Conservation (phyloP, 2,113 vertebrate species). For the Anguilla rostrata region DNA sequence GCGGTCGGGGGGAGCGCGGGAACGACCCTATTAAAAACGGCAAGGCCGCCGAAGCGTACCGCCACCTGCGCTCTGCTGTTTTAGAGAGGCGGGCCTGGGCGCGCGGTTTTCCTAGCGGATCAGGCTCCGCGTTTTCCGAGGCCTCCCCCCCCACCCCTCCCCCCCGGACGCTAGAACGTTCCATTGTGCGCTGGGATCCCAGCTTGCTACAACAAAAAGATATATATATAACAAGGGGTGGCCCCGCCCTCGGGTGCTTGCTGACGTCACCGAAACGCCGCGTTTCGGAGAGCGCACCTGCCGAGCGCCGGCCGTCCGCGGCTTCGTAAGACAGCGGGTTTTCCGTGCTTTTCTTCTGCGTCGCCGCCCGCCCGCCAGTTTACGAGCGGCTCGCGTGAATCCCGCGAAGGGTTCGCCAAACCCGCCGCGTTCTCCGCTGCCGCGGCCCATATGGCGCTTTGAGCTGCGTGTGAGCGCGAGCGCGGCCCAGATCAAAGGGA, state of each 20-base stretch:
- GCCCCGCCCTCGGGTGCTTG: not conserved
- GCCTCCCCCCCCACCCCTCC: too few species aligned
- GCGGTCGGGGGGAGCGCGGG: too few species aligned
- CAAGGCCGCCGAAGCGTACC: not conserved
- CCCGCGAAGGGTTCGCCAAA: not conserved
- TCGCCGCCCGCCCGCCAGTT: not conserved
- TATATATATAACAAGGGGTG: not conserved
- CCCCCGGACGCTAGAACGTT: not conserved
- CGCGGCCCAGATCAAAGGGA: not conserved
- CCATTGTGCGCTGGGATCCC: not conserved
- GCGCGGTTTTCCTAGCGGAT: not conserved
- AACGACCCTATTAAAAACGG: too few species aligned
- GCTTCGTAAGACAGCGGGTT: not conserved
- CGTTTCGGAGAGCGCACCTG: not conserved
- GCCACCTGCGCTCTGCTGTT: not conserved
- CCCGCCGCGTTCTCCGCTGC: not conserved
- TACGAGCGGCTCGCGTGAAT: not conserved
- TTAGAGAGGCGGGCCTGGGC: not conserved
- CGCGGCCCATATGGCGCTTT: not conserved
- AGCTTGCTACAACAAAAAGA: not conserved
- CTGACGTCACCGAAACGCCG: not conserved
- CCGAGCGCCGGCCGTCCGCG: not conserved
- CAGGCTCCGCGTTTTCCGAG: not conserved
- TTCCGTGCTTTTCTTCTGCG: not conserved
- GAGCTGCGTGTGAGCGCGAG: not conserved